Base-by-base conservation (phyloP, 1,140 invertebrate species). In the Zaprionus lachaisei region DNA sequence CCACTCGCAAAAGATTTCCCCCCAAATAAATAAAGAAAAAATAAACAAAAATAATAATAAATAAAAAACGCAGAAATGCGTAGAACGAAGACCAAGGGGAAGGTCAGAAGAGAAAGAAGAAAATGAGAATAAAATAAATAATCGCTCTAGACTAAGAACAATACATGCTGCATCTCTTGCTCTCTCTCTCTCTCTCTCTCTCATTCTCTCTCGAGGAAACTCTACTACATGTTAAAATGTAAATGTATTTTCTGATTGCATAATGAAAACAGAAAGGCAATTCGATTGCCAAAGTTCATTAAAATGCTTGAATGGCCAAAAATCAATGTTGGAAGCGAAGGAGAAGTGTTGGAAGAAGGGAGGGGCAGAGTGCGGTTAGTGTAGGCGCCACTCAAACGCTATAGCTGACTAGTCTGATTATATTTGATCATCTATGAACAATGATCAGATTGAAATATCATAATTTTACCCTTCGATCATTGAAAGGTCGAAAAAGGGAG, bases 181-280 rank as follows among this genome's bases (percentile, higher is more conserved):
- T 14, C 17, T 51, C 17, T 17, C n/a, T 20, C 7, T 49, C n/a
- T 12, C 41, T n/a, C 44, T 47, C 41, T n/a, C n/a, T 20, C 17
- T 17, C 1, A 20, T 11, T 17, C n/a, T 49, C 20, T 49, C 17
- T 20, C 54, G 51, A 26, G 41, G 22, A 74, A 47, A 65, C 63
- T 65, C 58, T 74, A 60, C 55, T 54, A 49, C 54, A 44, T 72
- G 77, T 56, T 57, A 70, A 64, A 77, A 87, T 89, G 80, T 89
- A 81, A 11, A 51, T 22, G 20, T 89, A 80, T 89, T 83, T 87
- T 78, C 84, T 67, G 71, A 87, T 83, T 75, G 73, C 51, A 77
- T 17, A 86, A 72, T 55, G 72, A 77, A 87, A 87, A 56, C 64
- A 80, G 26, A 79, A 79, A 56, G 80, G 49, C 66, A 70, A 80